Evolutionary conservation across 2,888 invertebrate species (phyloP), one percentile per base, ranked within the genome.

Genomic region (Temnothorax rugatulus): DNA sequence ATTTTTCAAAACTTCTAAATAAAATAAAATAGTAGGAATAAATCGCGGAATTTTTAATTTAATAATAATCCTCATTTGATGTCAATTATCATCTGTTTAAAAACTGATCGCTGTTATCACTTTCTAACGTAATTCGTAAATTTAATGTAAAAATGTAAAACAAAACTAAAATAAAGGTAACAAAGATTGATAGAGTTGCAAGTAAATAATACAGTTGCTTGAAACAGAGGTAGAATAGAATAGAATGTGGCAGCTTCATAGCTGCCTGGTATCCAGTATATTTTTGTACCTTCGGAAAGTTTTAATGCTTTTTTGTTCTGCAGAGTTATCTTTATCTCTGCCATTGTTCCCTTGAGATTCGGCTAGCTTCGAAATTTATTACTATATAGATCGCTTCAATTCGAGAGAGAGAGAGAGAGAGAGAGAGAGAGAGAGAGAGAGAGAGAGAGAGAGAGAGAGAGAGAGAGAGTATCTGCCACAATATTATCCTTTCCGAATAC

Each of bases 121-220:
- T 44, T 47, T 66, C 15, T 38, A 34, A 54, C 21, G 38, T 38
- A n/a, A 71, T 54, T 54, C 29, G 7, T 21, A 68, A 29, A 47
- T 13, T 64, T 41, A 15, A 21, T 47, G 68, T 68, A 50, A 71
- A 64, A 64, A 64, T 50, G 0, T 50, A 13, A 69, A 69, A 52
- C 5, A 4, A n/a, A 73, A 54, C 4, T 9, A 3, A n/a, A 69
- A 68, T 52, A 41, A 21, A 54, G 38, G 21, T 52, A 21, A 52
- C 11, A 50, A 34, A 1, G 25, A 54, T 34, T n/a, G 15, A 13
- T 44, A 44, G 15, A 47, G 25, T 71, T 54, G 4, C 13, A 61
- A 61, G 15, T 54, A 38, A 54, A 74, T 61, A 44, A 74, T 29
- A 15, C n/a, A 74, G 18, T 9, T 29, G 15, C 41, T 74, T 47